Evolutionary conservation across 2,113 vertebrate genomes (phyloP), one percentile per base, ranked within the genome.

Genomic region (Xiphophorus maculatus): DNA sequence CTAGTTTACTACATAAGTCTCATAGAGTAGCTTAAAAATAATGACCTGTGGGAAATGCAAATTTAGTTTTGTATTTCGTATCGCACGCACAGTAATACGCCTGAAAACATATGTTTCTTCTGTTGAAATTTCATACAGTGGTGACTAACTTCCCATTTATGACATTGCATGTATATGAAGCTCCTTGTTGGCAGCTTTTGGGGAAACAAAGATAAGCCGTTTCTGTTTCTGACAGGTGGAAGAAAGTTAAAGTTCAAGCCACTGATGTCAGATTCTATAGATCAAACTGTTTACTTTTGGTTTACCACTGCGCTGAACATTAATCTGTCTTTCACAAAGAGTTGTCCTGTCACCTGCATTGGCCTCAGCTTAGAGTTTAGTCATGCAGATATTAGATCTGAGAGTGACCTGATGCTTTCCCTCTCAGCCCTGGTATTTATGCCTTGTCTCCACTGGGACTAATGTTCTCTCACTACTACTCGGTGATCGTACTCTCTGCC

Each of bases 371-470:
- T 32, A 32, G 15, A 17, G 62, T 63, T 22, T 63, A 63, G n/a
- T 63, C 29, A 22, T 27, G 30, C 29, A 33, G 29, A 30, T 3
- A n/a, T 54, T 32, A 12, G 32, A 3, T 30, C 4, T 1, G 69
- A 74, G 69, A 44, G 80, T 48, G 76, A 74, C 68, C 60, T 1
- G 4, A 68, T 4, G 42, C 80, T 73, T 77, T 89, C 91, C 89
- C 86, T 81, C 84, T 90, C 90, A 90, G 87, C 89, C 67, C 63
- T 86, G 92, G 93, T 93, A 93, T 94, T 94, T 94, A 93, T 94
- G 82, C 73, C 86, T 82, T 15, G 22, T 79, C 81, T 90, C 88
- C 90, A 92, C 90, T 89, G 85, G 87, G 76, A 82, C 87, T 84
- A 89, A 90, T 88, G 83, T 89, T 74, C 89, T 83, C 77, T 84